Percentiles rank a stretch among this genome's conserved stretches.
Evolutionary conservation across 2,797 vertebrate species (phyloP).

Genomic region (Sarcoramphus papa): DNA sequence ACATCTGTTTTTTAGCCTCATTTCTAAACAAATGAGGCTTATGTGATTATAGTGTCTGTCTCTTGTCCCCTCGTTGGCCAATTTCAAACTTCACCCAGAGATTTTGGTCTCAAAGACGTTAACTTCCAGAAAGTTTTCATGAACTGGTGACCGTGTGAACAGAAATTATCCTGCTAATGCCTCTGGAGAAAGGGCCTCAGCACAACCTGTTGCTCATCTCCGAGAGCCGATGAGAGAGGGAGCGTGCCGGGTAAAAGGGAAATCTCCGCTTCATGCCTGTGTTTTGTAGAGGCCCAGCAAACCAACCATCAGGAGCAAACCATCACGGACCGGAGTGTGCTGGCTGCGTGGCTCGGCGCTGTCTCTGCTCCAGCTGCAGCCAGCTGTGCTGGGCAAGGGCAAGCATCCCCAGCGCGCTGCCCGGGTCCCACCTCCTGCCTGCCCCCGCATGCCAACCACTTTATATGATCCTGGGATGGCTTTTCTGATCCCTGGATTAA

Average conservation of each 20-base stretch:
- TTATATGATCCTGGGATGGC: not conserved
- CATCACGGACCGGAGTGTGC: rapidly evolving
- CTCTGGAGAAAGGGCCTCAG: not conserved
- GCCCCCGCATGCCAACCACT: not conserved
- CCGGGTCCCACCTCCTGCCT: not conserved
- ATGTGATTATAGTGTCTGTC: constrained; percentile 31
- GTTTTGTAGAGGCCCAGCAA: not conserved
- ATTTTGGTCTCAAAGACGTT: not conserved
- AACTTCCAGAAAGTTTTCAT: not conserved
- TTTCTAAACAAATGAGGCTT: constrained; percentile 41
- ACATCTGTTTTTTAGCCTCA: constrained; percentile 50
- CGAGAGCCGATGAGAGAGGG: rapidly evolving
- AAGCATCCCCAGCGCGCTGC: rapidly evolving
- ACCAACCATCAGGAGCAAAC: not conserved
- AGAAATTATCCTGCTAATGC: not conserved
- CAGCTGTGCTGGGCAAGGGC: not conserved
- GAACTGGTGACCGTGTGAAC: not conserved
- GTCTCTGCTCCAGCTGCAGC: not conserved
- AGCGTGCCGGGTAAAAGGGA: not conserved
- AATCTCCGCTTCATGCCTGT: not conserved
- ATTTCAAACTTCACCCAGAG: not conserved
- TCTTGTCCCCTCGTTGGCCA: not conserved
- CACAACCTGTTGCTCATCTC: not conserved
- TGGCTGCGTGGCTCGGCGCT: rapidly evolving
- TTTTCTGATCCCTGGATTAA: constrained; percentile 3